Evolutionary conservation across 2,113 vertebrate genomes (phyloP).

Genomic region (Melanocharis versteri): DNA sequence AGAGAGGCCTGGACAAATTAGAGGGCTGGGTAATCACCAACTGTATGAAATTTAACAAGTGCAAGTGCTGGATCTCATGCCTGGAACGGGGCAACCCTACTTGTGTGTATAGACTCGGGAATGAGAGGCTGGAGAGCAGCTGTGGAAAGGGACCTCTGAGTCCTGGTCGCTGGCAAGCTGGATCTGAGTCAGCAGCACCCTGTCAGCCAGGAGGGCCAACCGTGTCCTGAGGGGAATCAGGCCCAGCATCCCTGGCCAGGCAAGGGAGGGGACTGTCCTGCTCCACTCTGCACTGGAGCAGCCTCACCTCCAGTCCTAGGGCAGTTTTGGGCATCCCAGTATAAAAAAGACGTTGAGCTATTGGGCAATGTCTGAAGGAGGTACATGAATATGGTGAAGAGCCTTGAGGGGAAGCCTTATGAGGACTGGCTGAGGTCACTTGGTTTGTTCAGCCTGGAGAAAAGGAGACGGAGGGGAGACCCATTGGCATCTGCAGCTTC

Average conservation of each 20-base stretch:
- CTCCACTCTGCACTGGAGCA: not conserved
- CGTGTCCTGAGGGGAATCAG: not conserved
- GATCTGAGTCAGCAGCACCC: not conserved
- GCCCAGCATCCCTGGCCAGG: not conserved
- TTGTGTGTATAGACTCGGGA: no score
- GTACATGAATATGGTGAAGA: not conserved
- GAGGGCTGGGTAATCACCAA: not conserved
- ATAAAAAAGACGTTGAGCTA: not conserved
- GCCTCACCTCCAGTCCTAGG: not conserved
- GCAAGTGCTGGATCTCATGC: not conserved
- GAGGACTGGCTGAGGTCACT: not conserved
- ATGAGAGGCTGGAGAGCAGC: not conserved
- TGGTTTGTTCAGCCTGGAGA: not conserved
- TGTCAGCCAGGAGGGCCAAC: not conserved
- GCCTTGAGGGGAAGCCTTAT: not conserved
- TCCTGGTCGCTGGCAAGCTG: not conserved
- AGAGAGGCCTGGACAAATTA: not conserved
- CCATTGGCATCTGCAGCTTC: not conserved
- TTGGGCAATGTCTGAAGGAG: not conserved
- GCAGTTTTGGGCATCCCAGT: not conserved
- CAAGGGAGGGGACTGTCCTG: not conserved
- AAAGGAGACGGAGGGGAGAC: not conserved
- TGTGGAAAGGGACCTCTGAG: not conserved
- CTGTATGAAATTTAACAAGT: not conserved
- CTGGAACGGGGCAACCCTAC: not conserved